Evolutionary conservation across 2,113 vertebrate species (phyloP), one percentile per base, ranked within the genome.

Genomic region (Aramus guarauna): DNA sequence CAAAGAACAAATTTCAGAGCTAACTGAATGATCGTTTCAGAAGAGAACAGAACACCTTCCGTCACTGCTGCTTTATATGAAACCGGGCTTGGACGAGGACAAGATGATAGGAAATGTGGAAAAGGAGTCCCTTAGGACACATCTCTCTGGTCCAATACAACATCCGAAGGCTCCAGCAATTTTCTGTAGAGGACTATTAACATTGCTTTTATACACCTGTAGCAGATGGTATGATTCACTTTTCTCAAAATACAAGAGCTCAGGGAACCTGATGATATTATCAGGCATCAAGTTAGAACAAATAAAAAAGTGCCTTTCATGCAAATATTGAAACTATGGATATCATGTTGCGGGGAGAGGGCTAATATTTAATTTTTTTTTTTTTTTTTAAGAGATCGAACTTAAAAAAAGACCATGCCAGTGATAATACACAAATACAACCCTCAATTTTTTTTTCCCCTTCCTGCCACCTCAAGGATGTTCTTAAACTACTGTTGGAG

Each of bases 221-320:
- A 96, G 90, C 95, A 96, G 96, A 96, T 95, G 93, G 95, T 85
- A 92, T 97, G 96, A 97, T 97, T 97, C 95, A 96, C 91, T 94
- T 96, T 92, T 39, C 91, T 75, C 93, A 94, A 91, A 96, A 96
- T 85, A 93, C 77, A 95, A 95, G 93, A 94, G 95, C 87, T 95
- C 69, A 63, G 94, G 87, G 89, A 97, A 95, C 92, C 67, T 68
- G 48, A 85, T 88, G 82, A 75, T 94, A 96, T 95, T 96, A 96
- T 79, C 87, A 95, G 22, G 36, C 80, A 91, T 39, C 66, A 90
- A 85, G 77, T 92, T 64, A 74, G 56, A 95, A 94, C 79, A 97
- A 88, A 96, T 92, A 41, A 89, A 95, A 79, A 93, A 96, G 84
- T 75, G 48, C 32, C 63, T 94, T 81, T 91, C 80, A 90, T 91